Percentiles rank a stretch among this genome's conserved stretches.
These are phyloP conservation scores for Gymnarchus niloticus DNA, from an alignment of 2,113 vertebrate genomes.

Conservation along the genomic window DNA sequence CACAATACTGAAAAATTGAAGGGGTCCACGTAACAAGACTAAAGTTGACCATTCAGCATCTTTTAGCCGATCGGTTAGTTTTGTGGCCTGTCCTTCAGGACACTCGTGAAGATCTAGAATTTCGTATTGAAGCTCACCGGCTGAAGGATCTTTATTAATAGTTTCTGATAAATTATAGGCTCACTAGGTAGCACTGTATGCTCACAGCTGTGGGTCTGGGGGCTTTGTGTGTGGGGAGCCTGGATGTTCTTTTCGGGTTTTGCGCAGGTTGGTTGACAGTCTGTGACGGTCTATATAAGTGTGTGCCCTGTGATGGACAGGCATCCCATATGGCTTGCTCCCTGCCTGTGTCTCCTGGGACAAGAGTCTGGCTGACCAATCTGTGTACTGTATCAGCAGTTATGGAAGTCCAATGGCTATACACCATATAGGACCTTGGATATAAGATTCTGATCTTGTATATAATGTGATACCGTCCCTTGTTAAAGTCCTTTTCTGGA, in stretches of 20 bases:
- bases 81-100: neutral
- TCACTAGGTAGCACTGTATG: neutral
- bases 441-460: neutral
- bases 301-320: neutral
- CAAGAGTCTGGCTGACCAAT: too few species aligned
- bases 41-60: neutral
- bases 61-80: neutral
- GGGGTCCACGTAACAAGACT: neutral
- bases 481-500: neutral
- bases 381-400: neutral
- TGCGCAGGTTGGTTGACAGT: neutral
- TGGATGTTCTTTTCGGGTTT: neutral
- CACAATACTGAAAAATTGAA: neutral
- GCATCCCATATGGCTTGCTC: neutral
- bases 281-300: neutral
- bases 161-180: neutral
- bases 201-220: neutral
- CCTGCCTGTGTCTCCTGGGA: neutral
- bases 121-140: neutral
- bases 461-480: neutral
- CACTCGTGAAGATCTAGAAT: too few species aligned
- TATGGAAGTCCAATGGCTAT: neutral
- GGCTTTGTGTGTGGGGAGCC: neutral
- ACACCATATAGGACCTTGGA: neutral
- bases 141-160: too few species aligned